Percentiles rank a stretch among this genome's conserved stretches.
Evolutionary conservation across 2,113 vertebrate species (phyloP).

Genomic region (Periophthalmus modestus): DNA sequence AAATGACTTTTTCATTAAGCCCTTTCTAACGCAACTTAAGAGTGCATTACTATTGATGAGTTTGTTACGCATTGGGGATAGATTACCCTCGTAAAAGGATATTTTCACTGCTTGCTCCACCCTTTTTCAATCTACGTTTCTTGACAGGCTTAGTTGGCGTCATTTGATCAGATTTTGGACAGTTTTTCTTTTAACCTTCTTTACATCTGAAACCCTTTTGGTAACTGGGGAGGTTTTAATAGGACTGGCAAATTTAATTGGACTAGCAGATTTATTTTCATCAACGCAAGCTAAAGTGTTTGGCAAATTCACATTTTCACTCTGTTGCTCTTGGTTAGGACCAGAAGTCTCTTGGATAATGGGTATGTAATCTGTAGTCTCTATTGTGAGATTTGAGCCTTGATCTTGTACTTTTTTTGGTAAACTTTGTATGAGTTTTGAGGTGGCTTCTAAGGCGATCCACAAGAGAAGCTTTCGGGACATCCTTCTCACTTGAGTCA

Average conservation of each 20-base stretch:
- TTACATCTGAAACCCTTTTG: neutral
- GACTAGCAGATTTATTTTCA: neutral
- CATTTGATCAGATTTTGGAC: neutral
- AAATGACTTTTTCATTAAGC: constrained; percentile 70
- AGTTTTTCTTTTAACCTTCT: constrained; percentile 4
- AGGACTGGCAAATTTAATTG: neutral
- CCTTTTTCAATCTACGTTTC: constrained; percentile 28
- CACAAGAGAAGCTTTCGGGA: constrained; percentile 22
- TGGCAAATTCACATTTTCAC: neutral
- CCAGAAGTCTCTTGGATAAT: neutral
- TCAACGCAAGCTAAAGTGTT: neutral
- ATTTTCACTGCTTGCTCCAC: neutral
- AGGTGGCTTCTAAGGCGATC: constrained; percentile 39
- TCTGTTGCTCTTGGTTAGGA: neutral
- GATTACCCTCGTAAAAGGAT: neutral
- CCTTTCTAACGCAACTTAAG: constrained; percentile 65
- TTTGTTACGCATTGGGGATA: neutral
- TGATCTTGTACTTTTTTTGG: neutral
- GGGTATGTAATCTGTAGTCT: neutral
- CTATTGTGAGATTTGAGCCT: neutral
- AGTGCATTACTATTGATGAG: constrained; percentile 65
- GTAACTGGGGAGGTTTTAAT: constrained; percentile 1
- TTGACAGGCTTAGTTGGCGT: neutral
- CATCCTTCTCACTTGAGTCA: constrained; percentile 6
- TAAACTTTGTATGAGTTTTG: constrained; percentile 9